Evolutionary conservation across 1,140 invertebrate genomes (phyloP).

Genomic region (Catajapyx aquilonaris): DNA sequence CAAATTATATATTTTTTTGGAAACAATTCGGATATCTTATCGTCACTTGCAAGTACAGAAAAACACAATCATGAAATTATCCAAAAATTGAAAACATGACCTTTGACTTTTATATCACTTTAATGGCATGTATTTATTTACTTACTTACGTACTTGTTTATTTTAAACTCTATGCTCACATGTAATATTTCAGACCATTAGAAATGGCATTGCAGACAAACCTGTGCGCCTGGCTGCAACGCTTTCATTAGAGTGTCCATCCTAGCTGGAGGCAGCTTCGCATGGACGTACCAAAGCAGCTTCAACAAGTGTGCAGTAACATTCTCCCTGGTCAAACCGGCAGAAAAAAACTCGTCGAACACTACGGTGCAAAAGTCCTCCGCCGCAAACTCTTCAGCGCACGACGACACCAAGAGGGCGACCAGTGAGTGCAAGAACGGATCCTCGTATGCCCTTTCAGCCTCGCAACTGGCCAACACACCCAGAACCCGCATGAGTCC

Average conservation of each 20-base stretch:
- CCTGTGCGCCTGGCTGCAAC: conserved; percentile 51
- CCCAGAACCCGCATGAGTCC: conserved; percentile 71
- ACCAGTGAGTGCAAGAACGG: conserved; percentile 82
- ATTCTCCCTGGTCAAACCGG: conserved; percentile 68
- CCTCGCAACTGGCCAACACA: conserved; percentile 71
- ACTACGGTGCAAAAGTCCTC: conserved; percentile 90
- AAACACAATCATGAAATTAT: no score
- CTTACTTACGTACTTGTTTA: no score
- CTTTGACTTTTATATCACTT: no score
- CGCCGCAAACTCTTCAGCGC: conserved; percentile 74
- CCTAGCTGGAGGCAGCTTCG: conserved; percentile 55
- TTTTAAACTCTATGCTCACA: no score
- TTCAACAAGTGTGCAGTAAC: conserved; percentile 83
- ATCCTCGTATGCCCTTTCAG: conserved; percentile 81
- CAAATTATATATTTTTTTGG: no score
- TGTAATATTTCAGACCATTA: no score
- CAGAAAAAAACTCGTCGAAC: conserved; percentile 91
- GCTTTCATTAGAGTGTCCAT: conserved; percentile 67
- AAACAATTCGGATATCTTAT: no score
- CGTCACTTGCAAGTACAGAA: no score
- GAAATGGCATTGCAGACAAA: no score
- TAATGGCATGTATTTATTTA: no score
- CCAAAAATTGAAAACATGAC: no score
- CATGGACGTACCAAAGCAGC: conserved; percentile 77
- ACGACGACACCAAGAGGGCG: conserved; percentile 66